Evolutionary conservation across 2,113 vertebrate species (phyloP), one percentile per base, ranked within the genome.

Genomic region (Eublepharis macularius): DNA sequence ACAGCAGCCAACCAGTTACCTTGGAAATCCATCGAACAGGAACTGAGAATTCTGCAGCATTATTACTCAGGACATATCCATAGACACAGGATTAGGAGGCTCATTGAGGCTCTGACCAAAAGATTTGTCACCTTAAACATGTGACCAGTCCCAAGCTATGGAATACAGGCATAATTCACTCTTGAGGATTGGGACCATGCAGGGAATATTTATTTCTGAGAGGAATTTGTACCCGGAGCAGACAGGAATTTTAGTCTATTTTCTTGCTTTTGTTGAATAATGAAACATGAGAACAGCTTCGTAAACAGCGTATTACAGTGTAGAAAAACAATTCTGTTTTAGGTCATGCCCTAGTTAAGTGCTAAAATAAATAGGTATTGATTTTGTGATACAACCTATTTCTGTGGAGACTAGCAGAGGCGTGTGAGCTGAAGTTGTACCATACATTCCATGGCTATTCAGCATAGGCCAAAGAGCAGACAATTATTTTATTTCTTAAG

Each of bases 311-410:
- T 86, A 86, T 86, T 86, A 86, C 84, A 80, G 84, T 86, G 77
- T 76, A 86, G 84, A 86, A 86, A 86, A 86, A 86, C 84, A 86
- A 80, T 86, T 86, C 77, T 86, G 51, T 86, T 86, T 86, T 74
- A 86, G 84, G 84, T 80, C 84, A 80, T 86, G 84, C 84, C 77
- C 84, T 80, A 86, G 84, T 86, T 86, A 86, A 86, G 84, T 80
- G 84, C 84, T 86, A 86, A 86, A 86, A 80, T 86, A 86, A 86
- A 86, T 86, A 86, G 84, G 77, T 86, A 86, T 86, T 86, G 84
- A 86, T 86, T 86, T 86, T 86, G 84, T 86, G 84, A 86, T 86
- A 86, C 79, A 86, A 69, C 84, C 84, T 80, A 74, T 86, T 86
- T 86, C 84, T 65, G 76, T 80, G 69, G 84, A 86, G 77, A 86